A percentile compares a stretch with the other conserved stretches of the same genome.
phyloP scores from a whole-genome alignment of 2,888 invertebrate genomes.

The Pimpla rufipes region DNA sequence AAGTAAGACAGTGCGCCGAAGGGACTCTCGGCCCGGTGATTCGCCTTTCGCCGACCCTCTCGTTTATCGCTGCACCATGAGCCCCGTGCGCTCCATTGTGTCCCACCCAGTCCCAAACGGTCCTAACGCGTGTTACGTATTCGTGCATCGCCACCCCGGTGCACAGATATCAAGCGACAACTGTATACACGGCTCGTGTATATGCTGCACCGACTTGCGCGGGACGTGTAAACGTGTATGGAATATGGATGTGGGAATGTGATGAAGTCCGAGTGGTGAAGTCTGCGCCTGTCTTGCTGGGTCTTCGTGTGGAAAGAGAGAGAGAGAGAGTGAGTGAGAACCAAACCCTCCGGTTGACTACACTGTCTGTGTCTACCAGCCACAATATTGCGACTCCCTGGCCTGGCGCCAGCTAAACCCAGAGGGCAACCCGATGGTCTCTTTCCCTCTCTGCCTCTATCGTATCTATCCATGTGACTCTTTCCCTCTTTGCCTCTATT shows the following conservation, averaged over 20 bases:
- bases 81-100: constrained; percentile 37
- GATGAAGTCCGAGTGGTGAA: not conserved
- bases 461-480: too few relatives aligned
- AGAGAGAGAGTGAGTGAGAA: too few relatives aligned
- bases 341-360: constrained; percentile 33
- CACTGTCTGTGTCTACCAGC: constrained; percentile 32
- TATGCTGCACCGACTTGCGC: not conserved
- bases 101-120: not conserved
- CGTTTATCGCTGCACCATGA: constrained; percentile 42
- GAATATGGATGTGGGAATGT: not conserved
- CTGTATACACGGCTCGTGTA: constrained; percentile 1
- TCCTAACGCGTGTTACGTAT: constrained; percentile 38
- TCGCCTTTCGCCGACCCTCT: constrained; percentile 43
- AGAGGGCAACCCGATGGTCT: constrained; percentile 22
- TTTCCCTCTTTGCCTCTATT: too few relatives aligned
- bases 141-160: constrained; percentile 38
- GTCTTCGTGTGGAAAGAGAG: constrained; percentile 17
- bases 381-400: constrained; percentile 62
- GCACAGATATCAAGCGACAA: constrained; percentile 34
- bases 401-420: constrained; percentile 51
- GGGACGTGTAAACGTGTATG: not conserved
- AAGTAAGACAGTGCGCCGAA: constrained; percentile 64
- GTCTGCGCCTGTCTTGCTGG: constrained; percentile 42
- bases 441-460: too few relatives aligned
- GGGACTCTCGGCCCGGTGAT: constrained; percentile 48